These are phyloP conservation scores for Nannobrachium achirus DNA, from an alignment of 2,113 vertebrate species.

Conservation along the genomic window DNA sequence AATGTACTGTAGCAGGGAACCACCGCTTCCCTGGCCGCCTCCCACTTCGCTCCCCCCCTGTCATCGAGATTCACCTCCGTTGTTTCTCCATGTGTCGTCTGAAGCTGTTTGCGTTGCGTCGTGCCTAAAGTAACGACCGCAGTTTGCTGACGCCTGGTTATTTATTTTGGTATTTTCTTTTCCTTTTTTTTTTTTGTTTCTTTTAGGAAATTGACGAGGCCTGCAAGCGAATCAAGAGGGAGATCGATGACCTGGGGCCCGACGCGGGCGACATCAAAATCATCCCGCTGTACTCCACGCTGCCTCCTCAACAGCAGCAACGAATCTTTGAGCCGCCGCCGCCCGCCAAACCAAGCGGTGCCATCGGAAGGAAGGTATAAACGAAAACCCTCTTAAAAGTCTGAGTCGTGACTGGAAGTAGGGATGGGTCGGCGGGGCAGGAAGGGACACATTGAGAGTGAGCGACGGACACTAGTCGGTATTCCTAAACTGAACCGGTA, in stretches of 20 bases:
- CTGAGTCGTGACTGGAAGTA: too few relatives aligned
- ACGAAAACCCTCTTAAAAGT: slow-evolving; percentile 35
- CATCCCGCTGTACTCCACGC: slow-evolving; percentile 95
- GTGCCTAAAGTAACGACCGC: background rate
- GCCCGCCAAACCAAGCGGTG: slow-evolving; percentile 92
- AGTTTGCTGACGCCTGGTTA: slow-evolving; percentile 22
- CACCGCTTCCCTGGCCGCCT: slow-evolving; percentile 46
- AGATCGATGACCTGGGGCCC: slow-evolving; percentile 94
- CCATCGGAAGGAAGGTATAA: slow-evolving; percentile 94
- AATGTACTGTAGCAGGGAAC: slow-evolving; percentile 72
- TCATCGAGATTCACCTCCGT: slow-evolving; percentile 29
- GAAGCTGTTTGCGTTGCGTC: slow-evolving; percentile 25
- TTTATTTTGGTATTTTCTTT: too few relatives aligned
- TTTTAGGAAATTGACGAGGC: slow-evolving; percentile 97
- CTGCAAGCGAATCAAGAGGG: slow-evolving; percentile 96
- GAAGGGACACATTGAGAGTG: slow-evolving; percentile 31
- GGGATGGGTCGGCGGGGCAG: background rate
- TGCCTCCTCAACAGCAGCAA: slow-evolving; percentile 95
- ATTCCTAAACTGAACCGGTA: too few relatives aligned
- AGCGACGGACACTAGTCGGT: slow-evolving; percentile 39
- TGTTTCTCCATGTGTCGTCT: slow-evolving; percentile 58
- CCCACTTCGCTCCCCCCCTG: background rate
- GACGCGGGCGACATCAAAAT: slow-evolving; percentile 98
- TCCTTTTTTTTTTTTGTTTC: slow-evolving; percentile 1
- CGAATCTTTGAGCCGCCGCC: slow-evolving; percentile 96